Conservation (phyloP, 64 coral and sea anemone genomes). For the Montipora cactus region DNA sequence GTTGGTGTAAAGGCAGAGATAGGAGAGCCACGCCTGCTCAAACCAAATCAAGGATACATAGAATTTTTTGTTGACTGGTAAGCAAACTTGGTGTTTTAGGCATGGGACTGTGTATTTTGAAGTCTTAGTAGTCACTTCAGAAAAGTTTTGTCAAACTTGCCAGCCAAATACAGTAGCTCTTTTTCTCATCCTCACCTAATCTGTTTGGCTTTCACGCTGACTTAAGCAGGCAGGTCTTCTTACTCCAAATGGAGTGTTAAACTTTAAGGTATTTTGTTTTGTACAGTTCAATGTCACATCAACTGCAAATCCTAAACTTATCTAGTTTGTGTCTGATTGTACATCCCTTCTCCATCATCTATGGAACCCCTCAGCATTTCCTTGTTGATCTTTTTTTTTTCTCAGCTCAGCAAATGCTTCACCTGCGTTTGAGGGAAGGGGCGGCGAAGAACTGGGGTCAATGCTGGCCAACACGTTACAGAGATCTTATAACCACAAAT, state of each 20-base stretch:
- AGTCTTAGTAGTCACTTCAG: too few relatives aligned
- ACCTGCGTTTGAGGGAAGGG: slow-evolving; percentile 93
- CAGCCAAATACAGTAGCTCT: too few relatives aligned
- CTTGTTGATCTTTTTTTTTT: background rate
- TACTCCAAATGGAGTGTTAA: too few relatives aligned
- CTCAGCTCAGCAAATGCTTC: slow-evolving; percentile 95
- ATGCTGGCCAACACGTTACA: slow-evolving; percentile 83
- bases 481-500: slow-evolving; percentile 81
- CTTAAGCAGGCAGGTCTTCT: too few relatives aligned
- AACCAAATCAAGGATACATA: slow-evolving; percentile 78
- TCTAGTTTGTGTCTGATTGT: too few relatives aligned
- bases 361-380: background rate
- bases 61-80: slow-evolving; percentile 99
- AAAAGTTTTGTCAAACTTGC: too few relatives aligned
- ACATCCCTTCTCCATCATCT: background rate
- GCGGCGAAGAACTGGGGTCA: slow-evolving; percentile 88
- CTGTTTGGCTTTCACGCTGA: too few relatives aligned
- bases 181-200: too few relatives aligned
- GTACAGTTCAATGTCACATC: too few relatives aligned
- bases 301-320: too few relatives aligned
- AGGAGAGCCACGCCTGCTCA: slow-evolving; percentile 71
- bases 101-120: too few relatives aligned
- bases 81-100: background rate
- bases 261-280: too few relatives aligned
- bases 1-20: slow-evolving; percentile 99